Evolutionary conservation across 2,113 vertebrate species (phyloP), one percentile per base, ranked within the genome.

Genomic region (Corythoichthys haematopterus): DNA sequence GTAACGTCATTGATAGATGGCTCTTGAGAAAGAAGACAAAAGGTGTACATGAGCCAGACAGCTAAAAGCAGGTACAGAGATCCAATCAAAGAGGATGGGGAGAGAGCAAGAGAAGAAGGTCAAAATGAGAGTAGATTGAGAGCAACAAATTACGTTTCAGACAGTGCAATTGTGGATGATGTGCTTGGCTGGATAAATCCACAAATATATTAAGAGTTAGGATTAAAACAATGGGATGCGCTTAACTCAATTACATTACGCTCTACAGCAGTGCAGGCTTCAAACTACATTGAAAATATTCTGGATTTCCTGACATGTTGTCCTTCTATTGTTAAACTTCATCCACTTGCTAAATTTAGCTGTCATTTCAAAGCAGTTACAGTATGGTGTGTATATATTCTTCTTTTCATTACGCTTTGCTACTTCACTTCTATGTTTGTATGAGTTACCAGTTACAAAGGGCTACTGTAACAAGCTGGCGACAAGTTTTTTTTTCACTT

Each of bases 1-100:
- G 80, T 81, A 73, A 79, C 64, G 76, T 66, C 60, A 65, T 64
- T 81, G 76, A 82, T 66, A 78, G 64, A 80, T 60, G 55, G 79
- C 72, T 81, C 79, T 83, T 78, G 59, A 60, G 69, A 71, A 67
- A 82, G 65, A 40, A 40, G 50, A 66, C 74, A 64, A 74, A 52
- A 35, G n/a, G 43, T 70, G 61, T 79, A 81, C 84, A 72, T 69
- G 82, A 78, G 76, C 76, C 65, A 69, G 69, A 59, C 55, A 67
- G 74, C 71, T 84, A 87, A 20, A 66, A 74, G 53, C 45, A 68
- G 62, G 52, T 52, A 68, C 33, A 63, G 11, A 33, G 67, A 57
- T 9, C 57, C 38, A 60, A 1, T 3, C 6, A 71, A 1, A 55
- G 43, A 70, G 35, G 35, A 69, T 33, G 48, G 33, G 6, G 37